Evolutionary conservation across 2,888 invertebrate genomes (phyloP).

Genomic region (Callosobruchus maculatus): DNA sequence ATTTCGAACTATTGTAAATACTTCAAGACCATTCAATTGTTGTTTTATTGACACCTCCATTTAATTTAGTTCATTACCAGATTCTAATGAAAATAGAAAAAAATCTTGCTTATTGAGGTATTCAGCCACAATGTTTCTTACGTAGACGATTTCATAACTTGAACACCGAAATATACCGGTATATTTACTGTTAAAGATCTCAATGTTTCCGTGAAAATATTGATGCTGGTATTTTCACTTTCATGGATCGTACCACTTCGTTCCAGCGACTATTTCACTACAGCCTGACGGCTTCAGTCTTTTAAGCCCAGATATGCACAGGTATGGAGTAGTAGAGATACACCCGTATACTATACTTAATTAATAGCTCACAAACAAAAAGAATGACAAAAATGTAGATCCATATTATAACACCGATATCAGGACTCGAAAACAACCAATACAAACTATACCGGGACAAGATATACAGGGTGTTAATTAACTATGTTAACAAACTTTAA

Average conservation of each 20-base stretch:
- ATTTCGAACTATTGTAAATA: no score
- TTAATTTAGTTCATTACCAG: not conserved
- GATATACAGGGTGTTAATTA: no score
- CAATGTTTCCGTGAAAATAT: not conserved
- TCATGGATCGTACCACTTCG: not conserved
- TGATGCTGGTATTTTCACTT: not conserved
- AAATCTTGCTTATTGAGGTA: not conserved
- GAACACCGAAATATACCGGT: not conserved
- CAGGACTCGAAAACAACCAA: no score
- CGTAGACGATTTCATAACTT: not conserved
- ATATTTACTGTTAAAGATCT: not conserved
- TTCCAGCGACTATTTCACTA: not conserved
- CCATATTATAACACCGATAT: no score
- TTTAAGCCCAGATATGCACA: not conserved
- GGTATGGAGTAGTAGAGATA: not conserved
- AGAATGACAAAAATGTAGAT: no score
- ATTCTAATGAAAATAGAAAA: not conserved
- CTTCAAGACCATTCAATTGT: no score
- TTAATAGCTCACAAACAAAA: no score
- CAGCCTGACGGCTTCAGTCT: not conserved
- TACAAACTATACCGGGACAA: no score
- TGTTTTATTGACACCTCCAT: no score
- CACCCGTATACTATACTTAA: no score
- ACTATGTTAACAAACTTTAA: no score
- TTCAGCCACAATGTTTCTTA: not conserved